These are phyloP conservation scores for Dioctria rufipes DNA, from an alignment of 2,888 invertebrate species.

Conservation along the genomic window DNA sequence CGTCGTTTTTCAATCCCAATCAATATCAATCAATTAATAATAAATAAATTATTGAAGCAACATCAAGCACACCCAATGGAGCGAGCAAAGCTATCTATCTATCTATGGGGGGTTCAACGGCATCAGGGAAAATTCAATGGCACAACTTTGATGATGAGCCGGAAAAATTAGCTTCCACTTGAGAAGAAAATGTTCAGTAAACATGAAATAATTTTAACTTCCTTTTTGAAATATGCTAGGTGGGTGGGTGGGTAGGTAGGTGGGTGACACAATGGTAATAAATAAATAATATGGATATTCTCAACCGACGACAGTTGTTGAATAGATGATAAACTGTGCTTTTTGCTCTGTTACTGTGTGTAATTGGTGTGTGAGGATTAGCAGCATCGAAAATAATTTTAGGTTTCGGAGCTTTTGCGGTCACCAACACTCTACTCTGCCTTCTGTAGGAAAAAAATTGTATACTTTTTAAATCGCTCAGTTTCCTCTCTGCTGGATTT, in stretches of 20 bases:
- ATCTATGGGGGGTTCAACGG: constrained; percentile 6
- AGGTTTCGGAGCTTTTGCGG: not conserved
- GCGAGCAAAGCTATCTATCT: not conserved
- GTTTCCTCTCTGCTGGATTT: not conserved
- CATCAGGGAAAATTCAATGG: constrained; percentile 1
- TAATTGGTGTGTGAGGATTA: not conserved
- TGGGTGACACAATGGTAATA: too few species aligned
- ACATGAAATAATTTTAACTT: constrained; percentile 25
- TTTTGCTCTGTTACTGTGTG: too few species aligned
- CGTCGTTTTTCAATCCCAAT: not conserved
- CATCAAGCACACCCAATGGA: not conserved
- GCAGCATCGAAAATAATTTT: too few species aligned
- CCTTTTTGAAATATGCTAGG: too few species aligned
- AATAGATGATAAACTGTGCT: too few species aligned
- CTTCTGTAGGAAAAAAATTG: not conserved
- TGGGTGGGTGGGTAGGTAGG: too few species aligned
- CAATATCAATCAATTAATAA: constrained; percentile 15
- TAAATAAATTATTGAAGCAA: not conserved
- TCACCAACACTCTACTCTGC: not conserved
- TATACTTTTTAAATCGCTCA: not conserved
- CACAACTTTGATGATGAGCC: constrained; percentile 17
- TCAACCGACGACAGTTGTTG: too few species aligned
- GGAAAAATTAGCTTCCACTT: constrained; percentile 32
- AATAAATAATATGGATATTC: too few species aligned
- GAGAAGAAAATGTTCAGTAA: constrained; percentile 18